A percentile compares a stretch with the other conserved stretches of the same genome.
These are phyloP conservation scores for Leptatherina wallacei DNA, from an alignment of 2,797 vertebrate genomes.

Conservation along the genomic window DNA sequence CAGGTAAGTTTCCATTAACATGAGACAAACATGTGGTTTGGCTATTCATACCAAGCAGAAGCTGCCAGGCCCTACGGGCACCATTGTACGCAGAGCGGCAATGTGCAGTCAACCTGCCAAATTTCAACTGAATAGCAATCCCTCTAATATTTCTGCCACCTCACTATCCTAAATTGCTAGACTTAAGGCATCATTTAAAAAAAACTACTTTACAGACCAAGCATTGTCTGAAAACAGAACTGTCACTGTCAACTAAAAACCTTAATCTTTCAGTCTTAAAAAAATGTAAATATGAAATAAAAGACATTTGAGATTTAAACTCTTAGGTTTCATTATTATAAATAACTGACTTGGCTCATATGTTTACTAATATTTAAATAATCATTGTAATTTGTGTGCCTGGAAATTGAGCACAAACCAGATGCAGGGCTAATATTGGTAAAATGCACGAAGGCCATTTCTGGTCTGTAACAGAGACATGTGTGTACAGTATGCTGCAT, in stretches of 20 bases:
- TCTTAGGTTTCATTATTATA: neutral
- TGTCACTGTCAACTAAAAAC: neutral
- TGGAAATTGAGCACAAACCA: neutral
- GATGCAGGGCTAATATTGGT: neutral
- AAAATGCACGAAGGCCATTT: neutral
- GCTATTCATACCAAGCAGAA: constrained; percentile 54
- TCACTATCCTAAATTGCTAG: constrained; percentile 10
- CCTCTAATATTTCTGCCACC: constrained; percentile 35
- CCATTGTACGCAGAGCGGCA: constrained; percentile 18
- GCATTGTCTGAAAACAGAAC: neutral
- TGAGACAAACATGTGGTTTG: constrained; percentile 59
- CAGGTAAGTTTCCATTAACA: constrained; percentile 59
- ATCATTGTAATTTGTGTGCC: neutral
- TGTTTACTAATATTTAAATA: neutral
- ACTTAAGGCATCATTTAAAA: neutral
- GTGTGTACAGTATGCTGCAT: neutral
- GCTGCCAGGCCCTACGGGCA: constrained; percentile 27
- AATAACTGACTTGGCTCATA: neutral
- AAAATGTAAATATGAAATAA: neutral
- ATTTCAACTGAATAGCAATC: constrained; percentile 28
- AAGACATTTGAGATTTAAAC: neutral
- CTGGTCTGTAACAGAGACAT: neutral
- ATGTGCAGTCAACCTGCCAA: constrained; percentile 59
- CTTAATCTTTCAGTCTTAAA: neutral
- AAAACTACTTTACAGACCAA: neutral